These are phyloP conservation scores for Andrena fulva DNA, from an alignment of 2,888 invertebrate genomes.

Conservation along the genomic window DNA sequence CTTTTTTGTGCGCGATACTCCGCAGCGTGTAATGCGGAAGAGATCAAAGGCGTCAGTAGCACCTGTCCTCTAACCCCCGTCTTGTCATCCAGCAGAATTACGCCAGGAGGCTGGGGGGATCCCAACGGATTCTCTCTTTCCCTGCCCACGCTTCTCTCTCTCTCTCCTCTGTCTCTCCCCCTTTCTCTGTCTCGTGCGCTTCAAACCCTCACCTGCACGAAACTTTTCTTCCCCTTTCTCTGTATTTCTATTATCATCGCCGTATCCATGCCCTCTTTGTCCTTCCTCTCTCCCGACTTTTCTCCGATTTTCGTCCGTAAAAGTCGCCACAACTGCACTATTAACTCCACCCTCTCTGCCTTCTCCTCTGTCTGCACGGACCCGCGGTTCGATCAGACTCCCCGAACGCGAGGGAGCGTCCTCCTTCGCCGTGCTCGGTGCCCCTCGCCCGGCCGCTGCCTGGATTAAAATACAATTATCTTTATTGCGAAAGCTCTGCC, in stretches of 20 bases:
- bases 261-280: background rate
- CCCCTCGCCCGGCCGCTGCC: constrained; percentile 57
- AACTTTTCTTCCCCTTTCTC: constrained; percentile 32
- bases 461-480: constrained; percentile 82
- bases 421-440: constrained; percentile 67
- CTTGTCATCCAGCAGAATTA: constrained; percentile 83
- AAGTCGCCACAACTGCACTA: background rate
- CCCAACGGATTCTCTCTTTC: constrained; percentile 61
- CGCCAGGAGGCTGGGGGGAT: constrained; percentile 77
- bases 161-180: constrained; percentile 35
- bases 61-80: constrained; percentile 84
- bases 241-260: constrained; percentile 28
- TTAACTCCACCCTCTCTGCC: background rate
- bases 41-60: constrained; percentile 85
- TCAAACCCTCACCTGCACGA: constrained; percentile 11
- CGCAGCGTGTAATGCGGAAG: constrained; percentile 81
- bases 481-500: constrained; percentile 74
- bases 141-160: constrained; percentile 21
- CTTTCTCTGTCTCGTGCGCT: background rate
- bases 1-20: constrained; percentile 79
- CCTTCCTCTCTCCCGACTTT: constrained; percentile 6
- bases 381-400: constrained; percentile 53
- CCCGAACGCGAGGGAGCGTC: constrained; percentile 58
- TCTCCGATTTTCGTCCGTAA: constrained; percentile 3
- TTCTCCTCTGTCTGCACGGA: constrained; percentile 11